Conservation (phyloP, 2,113 vertebrate genomes). For the Megatriorchis doriae region DNA sequence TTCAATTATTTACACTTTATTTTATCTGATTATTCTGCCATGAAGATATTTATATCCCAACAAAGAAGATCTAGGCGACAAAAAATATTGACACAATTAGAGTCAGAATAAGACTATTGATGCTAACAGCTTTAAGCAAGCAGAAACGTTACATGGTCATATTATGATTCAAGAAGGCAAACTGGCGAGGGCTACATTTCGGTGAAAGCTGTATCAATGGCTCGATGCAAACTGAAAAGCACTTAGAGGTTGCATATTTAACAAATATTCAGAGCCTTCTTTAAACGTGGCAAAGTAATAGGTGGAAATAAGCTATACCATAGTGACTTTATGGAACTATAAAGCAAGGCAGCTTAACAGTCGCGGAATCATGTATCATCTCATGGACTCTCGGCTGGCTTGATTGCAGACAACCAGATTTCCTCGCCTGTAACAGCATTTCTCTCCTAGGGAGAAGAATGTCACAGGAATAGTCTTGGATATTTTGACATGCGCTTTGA, state of each 20-base stretch:
- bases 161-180: not conserved
- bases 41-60: not conserved
- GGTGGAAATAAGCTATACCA: not conserved
- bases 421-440: not conserved
- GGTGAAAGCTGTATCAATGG: not conserved
- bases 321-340: not conserved
- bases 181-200: not conserved
- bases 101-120: not conserved
- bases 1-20: not conserved
- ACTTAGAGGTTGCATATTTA: not conserved
- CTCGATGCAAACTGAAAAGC: rapidly evolving
- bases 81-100: not conserved
- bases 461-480: not conserved
- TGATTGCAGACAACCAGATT: not conserved
- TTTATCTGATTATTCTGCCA: not conserved
- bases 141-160: not conserved
- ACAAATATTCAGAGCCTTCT: not conserved
- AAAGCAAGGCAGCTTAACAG: not conserved
- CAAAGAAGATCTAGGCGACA: not conserved
- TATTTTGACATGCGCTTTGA: not conserved
- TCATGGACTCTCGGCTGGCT: not conserved
- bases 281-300: not conserved
- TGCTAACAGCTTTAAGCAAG: not conserved
- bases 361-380: not conserved
- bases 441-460: not conserved